These are phyloP conservation scores for Resseliella maxima DNA, from an alignment of 2,888 invertebrate genomes.

Conservation along the genomic window DNA sequence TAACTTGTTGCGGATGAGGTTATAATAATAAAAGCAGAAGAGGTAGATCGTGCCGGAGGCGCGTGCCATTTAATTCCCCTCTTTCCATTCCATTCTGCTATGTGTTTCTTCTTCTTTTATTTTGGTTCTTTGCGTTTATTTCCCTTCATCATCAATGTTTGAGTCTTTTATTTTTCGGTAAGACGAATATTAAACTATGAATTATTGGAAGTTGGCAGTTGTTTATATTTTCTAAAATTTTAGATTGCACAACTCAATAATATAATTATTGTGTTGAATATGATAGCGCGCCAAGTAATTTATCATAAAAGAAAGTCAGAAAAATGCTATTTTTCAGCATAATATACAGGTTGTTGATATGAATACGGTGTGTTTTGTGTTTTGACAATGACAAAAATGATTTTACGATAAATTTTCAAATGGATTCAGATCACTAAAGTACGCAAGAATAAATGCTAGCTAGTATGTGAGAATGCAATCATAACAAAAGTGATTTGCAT, in stretches of 20 bases:
- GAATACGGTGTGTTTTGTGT: too few species aligned
- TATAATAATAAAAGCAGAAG: slow-evolving; percentile 56
- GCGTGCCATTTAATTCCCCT: slow-evolving; percentile 61
- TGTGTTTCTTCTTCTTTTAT: background rate
- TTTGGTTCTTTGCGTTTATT: slow-evolving; percentile 20
- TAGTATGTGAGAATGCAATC: slow-evolving; percentile 22
- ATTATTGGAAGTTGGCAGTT: slow-evolving; percentile 16
- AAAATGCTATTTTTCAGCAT: too few species aligned
- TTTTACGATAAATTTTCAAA: background rate
- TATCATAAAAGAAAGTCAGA: too few species aligned
- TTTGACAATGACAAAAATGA: background rate
- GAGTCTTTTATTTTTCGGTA: background rate
- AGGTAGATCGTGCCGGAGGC: slow-evolving; percentile 62
- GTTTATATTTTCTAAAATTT: background rate
- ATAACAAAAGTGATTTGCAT: slow-evolving; percentile 14
- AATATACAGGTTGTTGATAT: too few species aligned
- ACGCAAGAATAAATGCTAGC: background rate
- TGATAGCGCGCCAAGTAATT: background rate
- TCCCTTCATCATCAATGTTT: slow-evolving; percentile 32
- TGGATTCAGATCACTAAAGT: background rate
- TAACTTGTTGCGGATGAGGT: background rate
- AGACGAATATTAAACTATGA: slow-evolving; percentile 38
- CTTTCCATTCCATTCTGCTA: slow-evolving; percentile 55
- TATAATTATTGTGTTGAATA: slow-evolving; percentile 2
- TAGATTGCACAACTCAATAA: background rate